Evolutionary conservation across 2,797 vertebrate genomes (phyloP), one percentile per base, ranked within the genome.

Genomic region (Triplophysa yarkandensis): DNA sequence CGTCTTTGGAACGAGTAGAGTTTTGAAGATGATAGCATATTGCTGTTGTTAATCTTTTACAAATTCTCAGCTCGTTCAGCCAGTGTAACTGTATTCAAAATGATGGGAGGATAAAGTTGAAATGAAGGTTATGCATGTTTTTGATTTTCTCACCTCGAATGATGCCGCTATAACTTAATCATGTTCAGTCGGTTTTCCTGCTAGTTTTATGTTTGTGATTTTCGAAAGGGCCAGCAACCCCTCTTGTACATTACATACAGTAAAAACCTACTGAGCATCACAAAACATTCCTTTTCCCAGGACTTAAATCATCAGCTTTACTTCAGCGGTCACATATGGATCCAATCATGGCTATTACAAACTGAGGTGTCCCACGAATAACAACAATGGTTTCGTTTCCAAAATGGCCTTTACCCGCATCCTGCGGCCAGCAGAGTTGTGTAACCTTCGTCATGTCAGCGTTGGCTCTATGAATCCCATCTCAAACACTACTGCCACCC

Each of bases 361-460:
- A 74, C 67, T 72, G 78, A 80, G 78, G 84, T 77, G 58, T 80
- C 81, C 60, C 68, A 60, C 23, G 80, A 85, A 85, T 69, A 85
- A 85, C 81, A 89, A 87, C 81, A 88, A 70, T 79, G 78, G 83
- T 76, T 84, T 87, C 77, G 79, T 83, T 80, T 88, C 86, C 83
- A 84, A 85, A 80, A 71, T 85, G 83, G 80, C 80, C 86, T 77
- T 57, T 43, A 78, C 73, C 67, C 67, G 74, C 80, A 79, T 86
- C 82, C 85, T 84, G 81, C 77, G 85, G 86, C 86, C 71, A 48
- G 54, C 57, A 76, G 68, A 34, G 68, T 84, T 87, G 82, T 81
- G 86, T 85, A 90, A 89, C 82, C 83, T 79, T 81, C 87, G 88
- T 90, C 87, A 86, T 88, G 83, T 80, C 28, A 57, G 71, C 85